Evolutionary conservation across 1,140 invertebrate genomes (phyloP), one percentile per base, ranked within the genome.

Genomic region (Drosophila oshimai): DNA sequence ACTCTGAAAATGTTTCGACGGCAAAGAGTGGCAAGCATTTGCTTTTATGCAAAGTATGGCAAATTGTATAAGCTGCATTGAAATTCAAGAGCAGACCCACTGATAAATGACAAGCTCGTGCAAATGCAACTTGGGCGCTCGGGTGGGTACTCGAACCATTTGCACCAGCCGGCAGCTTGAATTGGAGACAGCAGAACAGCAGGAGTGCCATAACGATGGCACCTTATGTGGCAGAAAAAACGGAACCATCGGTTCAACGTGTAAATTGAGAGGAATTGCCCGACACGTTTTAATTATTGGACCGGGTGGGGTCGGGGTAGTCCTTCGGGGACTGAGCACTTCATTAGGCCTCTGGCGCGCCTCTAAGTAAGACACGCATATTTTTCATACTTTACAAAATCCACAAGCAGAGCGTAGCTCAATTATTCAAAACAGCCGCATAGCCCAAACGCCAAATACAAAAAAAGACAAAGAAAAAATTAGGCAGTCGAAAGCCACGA

Each of bases 321-420:
- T 13, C 53, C 36, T 39, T 65, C 20, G 44, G 33, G 24, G 18
- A 3, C 42, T 13, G 18, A 58, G 45, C 34, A 74, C 71, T 74
- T 74, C 70, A 74, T 74, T 74, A 74, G 71, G 70, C 67, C 47
- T 60, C 20, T 31, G 49, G 36, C 51, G 68, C 53, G 45, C 44
- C 34, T 55, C 46, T 41, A 64, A 74, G 41, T 62, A 67, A 86
- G 80, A 62, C 65, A 67, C 61, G 74, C 55, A 79, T 70, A 86
- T 84, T 79, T 84, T 84, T 86, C 71, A 86, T 84, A 83, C 79
- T 84, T 83, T 84, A 84, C 44, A 72, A 70, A 83, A 77, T 74
- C 46, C 60, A 77, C 51, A 53, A 54, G 50, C 57, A 31, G 51
- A 64, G 70, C 79, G 42, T 7, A 26, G 70, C 75, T 75, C 79